Evolutionary conservation across 2,888 invertebrate species (phyloP).

Genomic region (Caenorhabditis japonica): DNA sequence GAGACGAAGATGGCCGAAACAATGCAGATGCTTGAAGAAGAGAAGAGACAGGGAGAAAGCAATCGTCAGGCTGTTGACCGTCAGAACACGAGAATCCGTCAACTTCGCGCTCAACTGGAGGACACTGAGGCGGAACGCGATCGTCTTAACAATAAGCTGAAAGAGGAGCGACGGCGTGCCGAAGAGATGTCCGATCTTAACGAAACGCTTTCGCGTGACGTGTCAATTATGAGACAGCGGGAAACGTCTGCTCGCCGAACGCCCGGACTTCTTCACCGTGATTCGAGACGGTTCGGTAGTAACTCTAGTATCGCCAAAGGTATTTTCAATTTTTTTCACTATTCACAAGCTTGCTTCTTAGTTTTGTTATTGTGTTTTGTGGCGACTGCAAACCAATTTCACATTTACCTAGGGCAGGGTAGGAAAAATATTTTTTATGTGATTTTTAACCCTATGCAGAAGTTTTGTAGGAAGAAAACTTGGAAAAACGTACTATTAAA

Average conservation of each 20-base stretch:
- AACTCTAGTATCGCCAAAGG: conserved; percentile 49
- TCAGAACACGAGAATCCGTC: conserved; percentile 42
- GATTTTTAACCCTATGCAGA: too few relatives aligned
- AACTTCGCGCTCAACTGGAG: conserved; percentile 44
- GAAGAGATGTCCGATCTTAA: conserved; percentile 47
- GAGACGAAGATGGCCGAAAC: conserved; percentile 44
- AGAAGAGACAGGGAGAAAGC: conserved; percentile 37
- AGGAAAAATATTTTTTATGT: too few relatives aligned
- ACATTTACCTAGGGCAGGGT: too few relatives aligned
- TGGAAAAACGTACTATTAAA: too few relatives aligned
- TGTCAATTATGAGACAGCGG: conserved; percentile 39
- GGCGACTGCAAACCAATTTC: background rate
- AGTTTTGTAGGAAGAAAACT: too few relatives aligned
- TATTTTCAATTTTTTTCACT: conserved; percentile 2
- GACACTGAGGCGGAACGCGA: conserved; percentile 50
- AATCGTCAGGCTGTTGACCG: conserved; percentile 43
- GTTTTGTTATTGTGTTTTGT: background rate
- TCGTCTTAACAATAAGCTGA: conserved; percentile 32
- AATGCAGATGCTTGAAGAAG: conserved; percentile 40
- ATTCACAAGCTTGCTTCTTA: background rate
- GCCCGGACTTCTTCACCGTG: conserved; percentile 40
- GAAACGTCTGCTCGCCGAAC: conserved; percentile 44
- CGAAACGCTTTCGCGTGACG: conserved; percentile 44
- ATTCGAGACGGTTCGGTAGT: conserved; percentile 49
- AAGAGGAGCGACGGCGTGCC: conserved; percentile 46